Percentiles rank a stretch among this genome's conserved stretches.
Conservation (phyloP, 2,888 invertebrate species). For the Oasisia sp. region DNA sequence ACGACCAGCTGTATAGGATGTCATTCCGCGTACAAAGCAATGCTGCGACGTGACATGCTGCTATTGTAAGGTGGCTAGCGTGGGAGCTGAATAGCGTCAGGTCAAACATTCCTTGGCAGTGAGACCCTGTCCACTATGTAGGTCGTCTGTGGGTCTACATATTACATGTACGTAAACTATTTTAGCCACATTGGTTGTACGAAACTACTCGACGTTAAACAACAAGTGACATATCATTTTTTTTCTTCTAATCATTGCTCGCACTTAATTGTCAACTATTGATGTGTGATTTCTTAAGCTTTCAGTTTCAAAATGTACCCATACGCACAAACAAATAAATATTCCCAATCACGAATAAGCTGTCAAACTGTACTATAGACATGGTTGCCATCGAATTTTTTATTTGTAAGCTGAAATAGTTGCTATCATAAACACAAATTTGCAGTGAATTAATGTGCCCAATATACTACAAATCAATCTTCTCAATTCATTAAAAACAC, state of each 20-base stretch:
- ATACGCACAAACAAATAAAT: not conserved
- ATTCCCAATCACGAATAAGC: slow-evolving; percentile 5
- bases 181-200: not conserved
- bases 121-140: not conserved
- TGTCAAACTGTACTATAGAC: not conserved
- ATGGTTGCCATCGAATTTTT: not conserved
- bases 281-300: too few relatives aligned
- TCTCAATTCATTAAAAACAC: not conserved
- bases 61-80: not conserved
- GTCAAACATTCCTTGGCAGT: not conserved
- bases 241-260: not conserved
- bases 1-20: not conserved
- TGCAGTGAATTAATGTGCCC: too few relatives aligned
- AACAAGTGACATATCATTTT: not conserved
- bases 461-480: too few relatives aligned
- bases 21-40: not conserved
- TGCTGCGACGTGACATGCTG: not conserved
- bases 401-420: too few relatives aligned
- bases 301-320: too few relatives aligned
- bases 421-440: too few relatives aligned
- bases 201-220: not conserved
- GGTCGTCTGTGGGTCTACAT: not conserved
- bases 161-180: not conserved
- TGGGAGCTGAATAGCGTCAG: not conserved
- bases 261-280: not conserved